A percentile compares a stretch with the other conserved stretches of the same genome.
Evolutionary conservation across 2,797 vertebrate genomes (phyloP).

Genomic region (Crocidura indochinensis): DNA sequence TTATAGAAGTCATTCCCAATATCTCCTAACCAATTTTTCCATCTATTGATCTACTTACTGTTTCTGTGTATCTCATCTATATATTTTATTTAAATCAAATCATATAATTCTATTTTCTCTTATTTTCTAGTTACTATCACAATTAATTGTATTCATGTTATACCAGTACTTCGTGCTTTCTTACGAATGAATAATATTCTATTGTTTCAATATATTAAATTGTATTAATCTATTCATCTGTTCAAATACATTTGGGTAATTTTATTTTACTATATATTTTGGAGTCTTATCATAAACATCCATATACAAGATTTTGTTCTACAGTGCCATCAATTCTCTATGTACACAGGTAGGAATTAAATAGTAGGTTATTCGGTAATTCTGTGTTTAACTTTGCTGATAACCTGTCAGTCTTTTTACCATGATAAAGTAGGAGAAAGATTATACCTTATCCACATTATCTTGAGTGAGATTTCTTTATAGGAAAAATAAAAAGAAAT

Average conservation of each 20-base stretch:
- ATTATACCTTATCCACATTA: background rate
- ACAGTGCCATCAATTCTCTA: constrained; percentile 14
- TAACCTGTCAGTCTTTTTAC: background rate
- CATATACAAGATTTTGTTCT: background rate
- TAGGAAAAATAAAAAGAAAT: constrained; percentile 34
- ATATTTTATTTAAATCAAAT: background rate
- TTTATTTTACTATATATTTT: background rate
- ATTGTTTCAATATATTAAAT: background rate
- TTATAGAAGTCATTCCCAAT: background rate
- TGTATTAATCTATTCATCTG: background rate
- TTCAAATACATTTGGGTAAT: background rate
- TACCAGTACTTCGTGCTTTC: background rate
- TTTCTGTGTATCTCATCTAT: background rate
- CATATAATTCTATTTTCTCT: background rate
- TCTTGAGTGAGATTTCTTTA: constrained; percentile 19
- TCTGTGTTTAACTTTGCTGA: background rate
- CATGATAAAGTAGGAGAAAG: background rate
- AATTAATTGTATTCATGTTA: background rate
- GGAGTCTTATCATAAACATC: background rate
- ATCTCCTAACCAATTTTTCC: no score
- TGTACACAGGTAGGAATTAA: background rate
- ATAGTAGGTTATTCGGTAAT: background rate
- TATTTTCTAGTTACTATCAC: background rate
- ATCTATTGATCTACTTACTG: background rate
- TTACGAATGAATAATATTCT: background rate